Percentiles rank a stretch among this genome's conserved stretches.
These are phyloP conservation scores for Lagocephalus sceleratus DNA, from an alignment of 2,797 vertebrate genomes.

Conservation along the genomic window DNA sequence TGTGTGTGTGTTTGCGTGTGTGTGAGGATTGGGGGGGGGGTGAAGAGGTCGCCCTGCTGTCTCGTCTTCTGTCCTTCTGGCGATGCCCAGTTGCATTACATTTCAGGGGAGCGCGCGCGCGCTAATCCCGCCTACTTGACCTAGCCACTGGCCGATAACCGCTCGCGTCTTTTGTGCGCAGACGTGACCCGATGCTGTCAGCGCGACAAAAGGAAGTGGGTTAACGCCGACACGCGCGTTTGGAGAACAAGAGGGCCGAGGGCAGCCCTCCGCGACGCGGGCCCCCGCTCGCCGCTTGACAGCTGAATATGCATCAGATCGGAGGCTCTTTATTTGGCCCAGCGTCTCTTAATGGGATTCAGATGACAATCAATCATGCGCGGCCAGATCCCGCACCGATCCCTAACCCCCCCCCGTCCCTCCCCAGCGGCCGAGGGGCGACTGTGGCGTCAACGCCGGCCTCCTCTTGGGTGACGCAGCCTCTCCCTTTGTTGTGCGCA, in stretches of 20 bases:
- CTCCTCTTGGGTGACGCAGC: conserved; percentile 48
- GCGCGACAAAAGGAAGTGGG: conserved; percentile 26
- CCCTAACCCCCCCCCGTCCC: too few relatives aligned
- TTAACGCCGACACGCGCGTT: conserved; percentile 20
- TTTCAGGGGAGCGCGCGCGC: conserved; percentile 41
- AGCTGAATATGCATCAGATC: conserved; percentile 19
- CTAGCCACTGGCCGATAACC: conserved; percentile 52
- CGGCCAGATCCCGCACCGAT: conserved; percentile 14
- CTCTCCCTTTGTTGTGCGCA: conserved; percentile 44
- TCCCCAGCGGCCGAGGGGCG: conserved; percentile 13
- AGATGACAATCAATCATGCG: conserved; percentile 34
- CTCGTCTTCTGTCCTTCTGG: conserved; percentile 62
- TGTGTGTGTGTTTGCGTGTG: conserved; percentile 9
- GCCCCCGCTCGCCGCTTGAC: conserved; percentile 18
- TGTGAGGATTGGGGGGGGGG: conserved; percentile 36
- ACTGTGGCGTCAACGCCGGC: conserved; percentile 6
- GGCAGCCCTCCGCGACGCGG: conserved; percentile 13
- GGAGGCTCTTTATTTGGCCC: conserved; percentile 24
- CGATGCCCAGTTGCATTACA: conserved; percentile 42
- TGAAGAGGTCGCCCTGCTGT: conserved; percentile 55
- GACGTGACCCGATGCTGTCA: conserved; percentile 29
- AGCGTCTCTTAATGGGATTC: conserved; percentile 39
- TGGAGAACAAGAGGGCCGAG: conserved; percentile 6
- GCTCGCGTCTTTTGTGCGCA: conserved; percentile 46
- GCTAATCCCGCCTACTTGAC: conserved; percentile 43